Percentiles rank a stretch among this genome's conserved stretches.
phyloP scores from a whole-genome alignment of 1,140 invertebrate species.

The Hyposmocoma kahamanoa region DNA sequence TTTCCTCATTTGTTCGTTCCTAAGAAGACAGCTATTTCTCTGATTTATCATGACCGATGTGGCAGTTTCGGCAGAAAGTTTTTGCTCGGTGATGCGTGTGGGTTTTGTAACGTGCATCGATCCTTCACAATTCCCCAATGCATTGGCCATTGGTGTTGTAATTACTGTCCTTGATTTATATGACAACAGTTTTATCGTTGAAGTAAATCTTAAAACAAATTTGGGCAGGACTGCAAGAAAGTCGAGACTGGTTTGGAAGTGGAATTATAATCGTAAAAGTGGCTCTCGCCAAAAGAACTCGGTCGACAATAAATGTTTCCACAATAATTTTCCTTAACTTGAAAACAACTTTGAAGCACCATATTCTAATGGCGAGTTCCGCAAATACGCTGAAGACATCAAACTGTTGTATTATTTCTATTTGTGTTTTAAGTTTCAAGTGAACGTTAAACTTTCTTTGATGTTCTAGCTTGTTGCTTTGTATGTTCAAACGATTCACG shows the following conservation, averaged over 20 bases:
- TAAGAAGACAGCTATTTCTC: slow-evolving; percentile 45
- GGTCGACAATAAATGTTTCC: no score
- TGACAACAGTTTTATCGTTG: slow-evolving; percentile 10
- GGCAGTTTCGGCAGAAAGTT: slow-evolving; percentile 50
- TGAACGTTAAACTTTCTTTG: background rate
- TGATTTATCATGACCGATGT: slow-evolving; percentile 52
- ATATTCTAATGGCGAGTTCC: no score
- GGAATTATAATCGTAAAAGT: no score
- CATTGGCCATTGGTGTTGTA: slow-evolving; percentile 19
- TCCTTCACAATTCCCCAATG: no score
- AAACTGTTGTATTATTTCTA: no score
- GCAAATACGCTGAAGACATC: no score
- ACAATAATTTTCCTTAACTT: no score
- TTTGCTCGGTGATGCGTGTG: slow-evolving; percentile 31
- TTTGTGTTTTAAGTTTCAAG: background rate
- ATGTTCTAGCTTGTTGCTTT: background rate
- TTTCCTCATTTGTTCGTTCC: slow-evolving; percentile 21
- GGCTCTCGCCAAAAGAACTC: no score
- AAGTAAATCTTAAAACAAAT: slow-evolving; percentile 16
- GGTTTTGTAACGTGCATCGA: slow-evolving; percentile 32
- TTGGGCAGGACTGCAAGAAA: no score
- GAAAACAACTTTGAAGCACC: no score
- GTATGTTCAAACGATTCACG: background rate
- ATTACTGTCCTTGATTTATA: slow-evolving; percentile 35
- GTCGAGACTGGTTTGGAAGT: no score